Conservation (phyloP, 64 coral and sea anemone species). For the Stichodactyla mertensii region DNA sequence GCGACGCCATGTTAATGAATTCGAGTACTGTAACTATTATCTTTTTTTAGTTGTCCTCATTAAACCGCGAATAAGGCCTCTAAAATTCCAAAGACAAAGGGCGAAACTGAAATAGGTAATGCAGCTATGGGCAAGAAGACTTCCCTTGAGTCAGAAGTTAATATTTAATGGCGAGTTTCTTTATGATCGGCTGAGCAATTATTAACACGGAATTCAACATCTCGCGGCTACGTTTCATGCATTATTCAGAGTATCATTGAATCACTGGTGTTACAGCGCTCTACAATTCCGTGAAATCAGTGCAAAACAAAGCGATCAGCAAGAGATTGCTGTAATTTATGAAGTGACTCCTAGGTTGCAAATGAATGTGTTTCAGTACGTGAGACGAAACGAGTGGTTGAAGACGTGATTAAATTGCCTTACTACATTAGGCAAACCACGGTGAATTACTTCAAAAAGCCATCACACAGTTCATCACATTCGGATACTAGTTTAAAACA, state of each 20-base stretch:
- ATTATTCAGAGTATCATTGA: conserved; percentile 72
- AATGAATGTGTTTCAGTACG: neutral
- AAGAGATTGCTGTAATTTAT: neutral
- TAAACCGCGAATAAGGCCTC: neutral
- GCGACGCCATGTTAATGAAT: conserved; percentile 31
- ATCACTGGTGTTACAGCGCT: neutral
- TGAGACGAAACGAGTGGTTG: neutral
- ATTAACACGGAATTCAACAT: conserved; percentile 93
- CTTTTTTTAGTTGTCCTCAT: neutral
- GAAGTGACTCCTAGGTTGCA: neutral
- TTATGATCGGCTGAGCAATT: conserved; percentile 76
- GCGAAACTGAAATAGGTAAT: neutral
- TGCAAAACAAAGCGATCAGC: neutral
- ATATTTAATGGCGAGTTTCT: conserved; percentile 89
- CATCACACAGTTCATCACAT: neutral
- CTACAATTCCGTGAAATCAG: neutral
- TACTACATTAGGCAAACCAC: neutral
- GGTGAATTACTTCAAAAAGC: neutral
- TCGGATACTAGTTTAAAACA: neutral
- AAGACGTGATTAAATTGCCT: neutral
- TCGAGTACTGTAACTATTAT: neutral
- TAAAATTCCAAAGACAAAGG: neutral
- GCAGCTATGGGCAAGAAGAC: conserved; percentile 18
- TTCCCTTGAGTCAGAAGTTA: conserved; percentile 75
- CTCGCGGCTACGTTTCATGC: conserved; percentile 82